Base-by-base conservation (phyloP, 2,888 invertebrate genomes). In the Andrena fulva region DNA sequence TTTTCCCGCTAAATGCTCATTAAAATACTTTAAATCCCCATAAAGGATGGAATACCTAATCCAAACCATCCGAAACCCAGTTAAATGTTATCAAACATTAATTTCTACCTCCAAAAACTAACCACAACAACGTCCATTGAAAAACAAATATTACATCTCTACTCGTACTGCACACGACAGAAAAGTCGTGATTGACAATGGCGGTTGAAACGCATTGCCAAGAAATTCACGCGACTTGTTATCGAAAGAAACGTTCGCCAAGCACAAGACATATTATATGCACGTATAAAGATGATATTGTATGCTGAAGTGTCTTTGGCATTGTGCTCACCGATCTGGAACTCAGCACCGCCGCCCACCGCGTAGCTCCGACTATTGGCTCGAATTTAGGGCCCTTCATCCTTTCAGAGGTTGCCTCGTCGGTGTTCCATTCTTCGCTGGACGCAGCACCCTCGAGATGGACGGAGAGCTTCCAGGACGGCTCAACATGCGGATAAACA, bases 351-450 rank as follows among this genome's bases (percentile, higher is more conserved):
- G 48, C 75, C 82, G 79, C 82, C 84, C 75, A 84, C 85, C 67
- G 59, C 52, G 77, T 72, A 68, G 16, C 71, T 64, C 29, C 33
- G 66, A n/a, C 70, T 79, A 88, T 88, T 88, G 81, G 77, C 87
- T 88, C 88, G 85, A 88, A 88, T 88, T 88, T 85, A 81, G 83
- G 82, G 86, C 86, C 86, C 86, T 86, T 78, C 82, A 78, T 68
- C 72, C 85, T 68, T 77, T 73, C 66, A 82, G 60, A 72, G 84
- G 78, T 84, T 77, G 76, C 80, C 75, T 77, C 78, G 78, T 62
- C 68, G 69, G 64, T 80, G 84, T 60, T 82, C 82, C 82, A 73
- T 84, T 82, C 82, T 78, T 42, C 42, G 78, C 73, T 75, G 72
- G 82, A 48, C 60, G 68, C 76, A 54, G 74, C 64, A 71, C 35